Evolutionary conservation across 1,140 invertebrate genomes (phyloP).

Genomic region (Dendrolimus punctatus): DNA sequence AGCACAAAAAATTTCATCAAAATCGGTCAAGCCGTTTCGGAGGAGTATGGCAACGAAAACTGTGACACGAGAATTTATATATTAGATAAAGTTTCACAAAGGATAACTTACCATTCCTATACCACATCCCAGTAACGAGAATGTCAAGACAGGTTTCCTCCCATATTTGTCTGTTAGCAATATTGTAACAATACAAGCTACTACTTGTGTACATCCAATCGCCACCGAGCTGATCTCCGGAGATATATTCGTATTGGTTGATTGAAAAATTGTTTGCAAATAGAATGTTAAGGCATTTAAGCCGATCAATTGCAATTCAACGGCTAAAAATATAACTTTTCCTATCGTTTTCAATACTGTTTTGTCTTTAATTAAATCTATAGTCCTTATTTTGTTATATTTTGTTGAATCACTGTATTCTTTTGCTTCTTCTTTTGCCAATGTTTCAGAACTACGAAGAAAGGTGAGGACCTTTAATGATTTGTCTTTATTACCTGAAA

Average conservation of each 20-base stretch:
- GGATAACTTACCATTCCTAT: slow-evolving; percentile 62
- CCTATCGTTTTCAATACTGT: slow-evolving; percentile 68
- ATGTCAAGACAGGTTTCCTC: slow-evolving; percentile 74
- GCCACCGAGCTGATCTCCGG: slow-evolving; percentile 76
- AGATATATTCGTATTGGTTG: slow-evolving; percentile 71
- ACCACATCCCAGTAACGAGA: slow-evolving; percentile 66
- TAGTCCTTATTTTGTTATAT: slow-evolving; percentile 15
- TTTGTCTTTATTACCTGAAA: slow-evolving; percentile 11
- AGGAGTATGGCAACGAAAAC: no score
- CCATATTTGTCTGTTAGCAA: slow-evolving; percentile 75
- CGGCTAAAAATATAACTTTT: slow-evolving; percentile 69
- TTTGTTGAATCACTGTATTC: slow-evolving; percentile 4
- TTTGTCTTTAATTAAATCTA: slow-evolving; percentile 28
- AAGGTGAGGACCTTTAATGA: slow-evolving; percentile 17
- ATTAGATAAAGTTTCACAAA: no score
- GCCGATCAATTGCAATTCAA: slow-evolving; percentile 78
- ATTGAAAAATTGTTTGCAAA: slow-evolving; percentile 77
- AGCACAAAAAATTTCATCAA: no score
- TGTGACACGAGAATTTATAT: no score
- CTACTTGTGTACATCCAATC: slow-evolving; percentile 74
- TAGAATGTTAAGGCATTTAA: slow-evolving; percentile 82
- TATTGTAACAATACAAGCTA: slow-evolving; percentile 69
- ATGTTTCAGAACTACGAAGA: slow-evolving; percentile 20
- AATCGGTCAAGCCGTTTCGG: no score
- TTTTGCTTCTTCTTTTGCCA: slow-evolving; percentile 21